phyloP scores from a whole-genome alignment of 1,140 invertebrate species.

The Drosophila sulfurigaster region DNA sequence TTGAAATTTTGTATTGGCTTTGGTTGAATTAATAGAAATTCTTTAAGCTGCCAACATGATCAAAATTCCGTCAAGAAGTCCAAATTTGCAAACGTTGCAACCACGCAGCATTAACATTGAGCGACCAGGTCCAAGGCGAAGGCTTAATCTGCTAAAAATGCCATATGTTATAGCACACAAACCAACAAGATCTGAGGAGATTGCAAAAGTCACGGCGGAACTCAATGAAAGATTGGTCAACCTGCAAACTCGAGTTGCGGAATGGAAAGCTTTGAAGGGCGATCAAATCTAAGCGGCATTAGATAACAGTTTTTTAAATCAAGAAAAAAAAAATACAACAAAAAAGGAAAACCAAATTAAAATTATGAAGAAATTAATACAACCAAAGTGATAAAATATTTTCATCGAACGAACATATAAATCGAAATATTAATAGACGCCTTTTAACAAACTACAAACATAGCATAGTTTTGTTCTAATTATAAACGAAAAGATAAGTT shows the following conservation, averaged over 20 bases:
- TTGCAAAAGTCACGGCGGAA: slow-evolving; percentile 17
- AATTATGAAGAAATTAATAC: background rate
- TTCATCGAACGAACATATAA: background rate
- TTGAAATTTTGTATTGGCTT: background rate
- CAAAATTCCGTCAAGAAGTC: slow-evolving; percentile 34
- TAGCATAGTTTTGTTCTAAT: too few relatives aligned
- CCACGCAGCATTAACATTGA: slow-evolving; percentile 24
- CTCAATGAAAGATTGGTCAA: slow-evolving; percentile 17
- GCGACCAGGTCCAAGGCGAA: slow-evolving; percentile 10
- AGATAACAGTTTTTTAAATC: background rate
- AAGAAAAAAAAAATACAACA: background rate
- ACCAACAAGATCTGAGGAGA: slow-evolving; percentile 38
- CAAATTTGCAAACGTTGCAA: background rate
- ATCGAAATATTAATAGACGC: too few relatives aligned
- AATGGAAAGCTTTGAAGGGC: slow-evolving; percentile 25
- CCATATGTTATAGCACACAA: slow-evolving; percentile 16
- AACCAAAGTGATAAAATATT: background rate
- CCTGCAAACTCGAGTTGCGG: slow-evolving; percentile 22
- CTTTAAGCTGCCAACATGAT: slow-evolving; percentile 12
- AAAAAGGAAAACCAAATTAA: slow-evolving; percentile 16
- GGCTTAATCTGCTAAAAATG: background rate
- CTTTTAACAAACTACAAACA: too few relatives aligned
- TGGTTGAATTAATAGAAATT: background rate
- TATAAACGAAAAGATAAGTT: too few relatives aligned
- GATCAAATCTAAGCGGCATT: background rate